A percentile compares a stretch with the other conserved stretches of the same genome.
These are phyloP conservation scores for Spodoptera frugiperda DNA, from an alignment of 1,140 invertebrate genomes.

Conservation along the genomic window DNA sequence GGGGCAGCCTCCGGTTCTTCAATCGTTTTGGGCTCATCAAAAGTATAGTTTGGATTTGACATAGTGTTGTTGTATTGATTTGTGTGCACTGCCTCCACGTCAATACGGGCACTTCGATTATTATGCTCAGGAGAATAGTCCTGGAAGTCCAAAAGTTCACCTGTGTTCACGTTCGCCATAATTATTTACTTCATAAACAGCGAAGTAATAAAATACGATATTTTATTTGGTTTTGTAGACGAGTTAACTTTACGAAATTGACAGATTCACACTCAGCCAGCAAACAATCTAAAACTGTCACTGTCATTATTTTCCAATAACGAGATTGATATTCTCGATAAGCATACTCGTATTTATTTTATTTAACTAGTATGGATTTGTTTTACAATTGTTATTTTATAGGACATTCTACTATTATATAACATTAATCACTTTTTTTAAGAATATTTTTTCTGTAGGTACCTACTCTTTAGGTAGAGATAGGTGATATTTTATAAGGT, in stretches of 20 bases:
- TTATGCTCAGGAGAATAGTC: constrained; percentile 87
- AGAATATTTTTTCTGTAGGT: too few species aligned
- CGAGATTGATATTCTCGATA: too few species aligned
- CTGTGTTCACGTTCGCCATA: constrained; percentile 85
- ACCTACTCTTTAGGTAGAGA: too few species aligned
- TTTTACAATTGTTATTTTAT: too few species aligned
- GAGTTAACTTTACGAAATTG: not conserved
- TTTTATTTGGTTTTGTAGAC: not conserved
- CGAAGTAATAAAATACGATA: constrained; percentile 10
- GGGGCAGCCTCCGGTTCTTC: constrained; percentile 64
- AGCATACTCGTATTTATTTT: too few species aligned
- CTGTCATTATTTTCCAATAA: too few species aligned
- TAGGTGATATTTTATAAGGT: too few species aligned
- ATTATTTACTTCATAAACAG: constrained; percentile 29
- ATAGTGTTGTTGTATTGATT: constrained; percentile 75
- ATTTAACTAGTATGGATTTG: too few species aligned
- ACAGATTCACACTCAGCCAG: not conserved
- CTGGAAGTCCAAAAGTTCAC: constrained; percentile 88
- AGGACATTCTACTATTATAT: too few species aligned
- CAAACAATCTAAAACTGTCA: too few species aligned
- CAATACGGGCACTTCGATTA: constrained; percentile 85
- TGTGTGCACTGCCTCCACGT: constrained; percentile 84
- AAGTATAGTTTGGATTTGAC: constrained; percentile 73
- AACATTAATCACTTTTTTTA: too few species aligned
- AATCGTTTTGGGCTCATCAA: constrained; percentile 68